Percentiles rank a stretch among this genome's conserved stretches.
phyloP scores from a whole-genome alignment of 2,113 vertebrate genomes.

The Kryptolebias marmoratus region DNA sequence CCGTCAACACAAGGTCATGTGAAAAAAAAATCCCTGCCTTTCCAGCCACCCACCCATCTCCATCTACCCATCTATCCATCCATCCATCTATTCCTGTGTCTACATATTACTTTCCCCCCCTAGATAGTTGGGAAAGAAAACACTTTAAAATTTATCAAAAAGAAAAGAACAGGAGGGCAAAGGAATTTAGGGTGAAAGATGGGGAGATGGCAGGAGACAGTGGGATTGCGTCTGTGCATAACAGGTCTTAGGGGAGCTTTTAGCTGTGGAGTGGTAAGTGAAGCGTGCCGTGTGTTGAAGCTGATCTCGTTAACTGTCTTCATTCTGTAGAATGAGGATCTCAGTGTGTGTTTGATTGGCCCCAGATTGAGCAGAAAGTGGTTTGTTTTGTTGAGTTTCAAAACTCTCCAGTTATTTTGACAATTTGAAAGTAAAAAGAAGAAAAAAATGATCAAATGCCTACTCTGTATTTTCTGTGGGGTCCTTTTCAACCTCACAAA shows the following conservation, averaged over 20 bases:
- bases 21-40: constrained; percentile 70
- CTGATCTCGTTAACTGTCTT: constrained; percentile 43
- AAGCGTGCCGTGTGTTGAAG: constrained; percentile 62
- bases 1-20: constrained; percentile 75
- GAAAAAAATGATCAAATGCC: not conserved
- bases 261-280: constrained; percentile 68
- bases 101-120: constrained; percentile 9
- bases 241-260: constrained; percentile 68
- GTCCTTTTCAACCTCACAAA: constrained; percentile 1
- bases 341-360: not conserved
- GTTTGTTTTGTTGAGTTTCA: not conserved
- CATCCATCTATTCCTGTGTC: constrained; percentile 23
- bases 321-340: not conserved
- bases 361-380: constrained; percentile 4
- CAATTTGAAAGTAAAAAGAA: not conserved
- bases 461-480: no score
- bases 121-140: constrained; percentile 7
- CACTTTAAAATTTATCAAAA: constrained; percentile 12
- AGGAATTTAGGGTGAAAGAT: constrained; percentile 5
- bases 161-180: not conserved
- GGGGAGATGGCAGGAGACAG: constrained; percentile 48
- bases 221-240: constrained; percentile 55
- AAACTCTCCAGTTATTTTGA: constrained; percentile 1
- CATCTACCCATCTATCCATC: constrained; percentile 17
- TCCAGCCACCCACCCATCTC: constrained; percentile 48